Conservation (phyloP, 2,888 invertebrate genomes). For the Agrochola lychnidis region DNA sequence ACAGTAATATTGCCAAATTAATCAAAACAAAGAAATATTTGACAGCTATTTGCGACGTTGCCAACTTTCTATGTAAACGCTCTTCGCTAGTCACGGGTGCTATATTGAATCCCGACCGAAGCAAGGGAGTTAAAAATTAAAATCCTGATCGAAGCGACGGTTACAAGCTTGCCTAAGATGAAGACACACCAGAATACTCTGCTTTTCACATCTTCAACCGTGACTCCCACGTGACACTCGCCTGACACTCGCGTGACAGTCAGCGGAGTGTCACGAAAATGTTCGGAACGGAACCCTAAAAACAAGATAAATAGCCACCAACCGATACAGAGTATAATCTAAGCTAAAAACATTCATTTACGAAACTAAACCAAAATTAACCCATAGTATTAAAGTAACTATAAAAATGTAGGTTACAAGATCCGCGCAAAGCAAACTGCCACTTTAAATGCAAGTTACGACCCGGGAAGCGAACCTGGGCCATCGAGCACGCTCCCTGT, state of each 20-base stretch:
- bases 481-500: conserved; percentile 78
- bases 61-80: too few relatives aligned
- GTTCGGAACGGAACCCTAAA: neutral
- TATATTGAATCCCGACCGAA: neutral
- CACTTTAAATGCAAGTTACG: conserved; percentile 78
- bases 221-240: too few relatives aligned
- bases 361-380: conserved; percentile 55
- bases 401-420: conserved; percentile 66
- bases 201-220: neutral
- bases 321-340: neutral
- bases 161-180: neutral
- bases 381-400: conserved; percentile 40
- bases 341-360: conserved; percentile 28
- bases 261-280: neutral
- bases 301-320: neutral
- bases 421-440: conserved; percentile 62
- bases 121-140: neutral
- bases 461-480: conserved; percentile 82
- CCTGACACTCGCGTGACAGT: too few relatives aligned
- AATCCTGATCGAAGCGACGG: neutral
- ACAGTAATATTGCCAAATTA: too few relatives aligned
- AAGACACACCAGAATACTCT: neutral
- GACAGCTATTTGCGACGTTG: too few relatives aligned
- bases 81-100: too few relatives aligned
- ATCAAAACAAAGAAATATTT: too few relatives aligned